Conservation (phyloP, 2,113 vertebrate genomes). For the Melanotaenia duboulayi region DNA sequence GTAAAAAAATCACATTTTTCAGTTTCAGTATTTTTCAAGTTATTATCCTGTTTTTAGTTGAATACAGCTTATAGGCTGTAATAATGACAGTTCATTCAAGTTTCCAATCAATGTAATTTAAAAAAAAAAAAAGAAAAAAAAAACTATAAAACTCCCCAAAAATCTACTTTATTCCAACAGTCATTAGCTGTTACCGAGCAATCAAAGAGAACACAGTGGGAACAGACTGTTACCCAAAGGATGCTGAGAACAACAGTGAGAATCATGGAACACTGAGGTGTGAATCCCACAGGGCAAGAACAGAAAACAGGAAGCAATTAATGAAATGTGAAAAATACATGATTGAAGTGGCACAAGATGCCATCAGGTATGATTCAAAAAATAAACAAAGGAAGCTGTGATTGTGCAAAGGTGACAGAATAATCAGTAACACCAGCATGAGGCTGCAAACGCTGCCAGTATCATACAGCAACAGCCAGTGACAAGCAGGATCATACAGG, state of each 20-base stretch:
- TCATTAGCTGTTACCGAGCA: slow-evolving; percentile 7
- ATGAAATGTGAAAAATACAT: slow-evolving; percentile 26
- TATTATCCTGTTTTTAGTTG: background rate
- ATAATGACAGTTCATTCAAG: background rate
- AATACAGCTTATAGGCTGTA: background rate
- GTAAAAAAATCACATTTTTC: background rate
- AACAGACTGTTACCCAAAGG: slow-evolving; percentile 7
- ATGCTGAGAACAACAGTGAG: background rate
- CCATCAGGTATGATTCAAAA: slow-evolving; percentile 24
- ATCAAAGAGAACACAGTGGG: slow-evolving; percentile 20
- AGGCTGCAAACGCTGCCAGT: slow-evolving; percentile 20
- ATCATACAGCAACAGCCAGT: slow-evolving; percentile 16
- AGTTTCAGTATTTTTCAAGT: background rate
- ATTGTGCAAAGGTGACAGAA: slow-evolving; percentile 6
- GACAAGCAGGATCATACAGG: slow-evolving; percentile 18
- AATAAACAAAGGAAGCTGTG: slow-evolving; percentile 20
- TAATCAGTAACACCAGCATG: slow-evolving; percentile 37
- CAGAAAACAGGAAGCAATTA: slow-evolving; percentile 18
- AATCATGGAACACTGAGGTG: background rate
- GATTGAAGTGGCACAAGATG: slow-evolving; percentile 22
- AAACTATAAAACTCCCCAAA: background rate
- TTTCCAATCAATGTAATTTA: too few species aligned
- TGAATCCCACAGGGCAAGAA: slow-evolving; percentile 17
- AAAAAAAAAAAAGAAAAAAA: too few species aligned
- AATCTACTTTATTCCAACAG: background rate